These are phyloP conservation scores for Sinocyclocheilus rhinocerous DNA, from an alignment of 2,113 vertebrate genomes.

Conservation along the genomic window DNA sequence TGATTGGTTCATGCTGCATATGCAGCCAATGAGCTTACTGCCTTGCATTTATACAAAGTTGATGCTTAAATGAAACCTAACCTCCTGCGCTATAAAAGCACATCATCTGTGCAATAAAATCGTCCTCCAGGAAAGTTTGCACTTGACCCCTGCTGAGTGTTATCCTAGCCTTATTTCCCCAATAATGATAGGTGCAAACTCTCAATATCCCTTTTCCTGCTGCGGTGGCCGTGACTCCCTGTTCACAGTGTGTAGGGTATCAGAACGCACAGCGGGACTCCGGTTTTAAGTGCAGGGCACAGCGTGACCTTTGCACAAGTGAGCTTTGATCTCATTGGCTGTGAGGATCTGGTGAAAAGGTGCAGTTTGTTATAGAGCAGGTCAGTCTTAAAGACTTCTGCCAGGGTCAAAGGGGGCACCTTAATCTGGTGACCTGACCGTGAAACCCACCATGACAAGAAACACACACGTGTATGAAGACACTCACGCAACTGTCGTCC, in stretches of 20 bases:
- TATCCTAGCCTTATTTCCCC: background rate
- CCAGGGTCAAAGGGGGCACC: background rate
- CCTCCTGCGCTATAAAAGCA: background rate
- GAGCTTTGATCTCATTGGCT: slow-evolving; percentile 27
- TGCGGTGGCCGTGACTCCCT: slow-evolving; percentile 3
- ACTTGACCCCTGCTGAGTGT: slow-evolving; percentile 14
- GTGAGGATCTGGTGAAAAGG: slow-evolving; percentile 10
- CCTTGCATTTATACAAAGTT: background rate
- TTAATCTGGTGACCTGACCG: background rate
- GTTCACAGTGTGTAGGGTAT: slow-evolving; percentile 13
- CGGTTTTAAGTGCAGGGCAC: background rate
- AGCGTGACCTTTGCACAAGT: background rate
- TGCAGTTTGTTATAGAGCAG: background rate
- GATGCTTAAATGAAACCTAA: too few relatives aligned
- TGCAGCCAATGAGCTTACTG: too few relatives aligned
- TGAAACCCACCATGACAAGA: slow-evolving; percentile 9
- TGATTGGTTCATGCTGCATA: too few relatives aligned
- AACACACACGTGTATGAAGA: slow-evolving; percentile 4
- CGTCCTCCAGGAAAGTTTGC: background rate
- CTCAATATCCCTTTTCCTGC: slow-evolving; percentile 25
- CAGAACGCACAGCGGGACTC: background rate
- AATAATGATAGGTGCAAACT: slow-evolving; percentile 40
- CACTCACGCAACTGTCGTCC: background rate
- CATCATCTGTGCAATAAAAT: background rate
- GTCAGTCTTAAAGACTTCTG: background rate